Conservation (phyloP, 2,797 vertebrate species). For the Etheostoma perlongum region DNA sequence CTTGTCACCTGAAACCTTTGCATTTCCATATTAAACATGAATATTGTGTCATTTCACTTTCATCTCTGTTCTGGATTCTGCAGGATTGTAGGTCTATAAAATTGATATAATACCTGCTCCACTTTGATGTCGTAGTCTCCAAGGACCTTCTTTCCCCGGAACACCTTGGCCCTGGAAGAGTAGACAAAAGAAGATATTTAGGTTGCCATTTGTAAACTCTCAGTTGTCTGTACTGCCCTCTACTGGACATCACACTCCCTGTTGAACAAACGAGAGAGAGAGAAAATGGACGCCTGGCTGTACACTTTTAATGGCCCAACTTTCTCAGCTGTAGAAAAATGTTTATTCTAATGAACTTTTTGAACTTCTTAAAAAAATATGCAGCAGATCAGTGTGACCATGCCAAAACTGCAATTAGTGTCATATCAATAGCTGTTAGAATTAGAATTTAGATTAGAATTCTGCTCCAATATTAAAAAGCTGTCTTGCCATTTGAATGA, state of each 20-base stretch:
- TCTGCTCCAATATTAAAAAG: constrained; percentile 20
- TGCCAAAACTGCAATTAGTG: constrained; percentile 15
- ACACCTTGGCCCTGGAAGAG: constrained; percentile 91
- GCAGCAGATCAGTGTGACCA: not conserved
- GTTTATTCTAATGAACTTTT: constrained; percentile 4
- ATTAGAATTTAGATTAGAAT: constrained; percentile 20
- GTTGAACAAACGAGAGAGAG: constrained; percentile 15
- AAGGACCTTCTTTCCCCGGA: constrained; percentile 95
- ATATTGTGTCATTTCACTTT: constrained; percentile 26
- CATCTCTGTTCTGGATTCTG: constrained; percentile 27
- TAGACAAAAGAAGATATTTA: constrained; percentile 31
- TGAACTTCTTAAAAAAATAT: constrained; percentile 7
- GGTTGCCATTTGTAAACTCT: constrained; percentile 19
- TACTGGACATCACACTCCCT: constrained; percentile 56
- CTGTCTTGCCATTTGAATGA: constrained; percentile 25
- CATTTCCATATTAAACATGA: constrained; percentile 36
- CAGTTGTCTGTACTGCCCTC: constrained; percentile 70
- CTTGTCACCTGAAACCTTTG: not conserved
- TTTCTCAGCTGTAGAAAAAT: constrained; percentile 2
- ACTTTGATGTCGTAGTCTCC: constrained; percentile 96
- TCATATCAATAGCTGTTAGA: not conserved
- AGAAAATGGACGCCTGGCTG: constrained; percentile 64
- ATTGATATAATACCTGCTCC: constrained; percentile 89
- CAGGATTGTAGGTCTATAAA: constrained; percentile 13
- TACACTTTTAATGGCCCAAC: constrained; percentile 22